These are phyloP conservation scores for Xiphydria camelus DNA, from an alignment of 2,888 invertebrate species.

Conservation along the genomic window DNA sequence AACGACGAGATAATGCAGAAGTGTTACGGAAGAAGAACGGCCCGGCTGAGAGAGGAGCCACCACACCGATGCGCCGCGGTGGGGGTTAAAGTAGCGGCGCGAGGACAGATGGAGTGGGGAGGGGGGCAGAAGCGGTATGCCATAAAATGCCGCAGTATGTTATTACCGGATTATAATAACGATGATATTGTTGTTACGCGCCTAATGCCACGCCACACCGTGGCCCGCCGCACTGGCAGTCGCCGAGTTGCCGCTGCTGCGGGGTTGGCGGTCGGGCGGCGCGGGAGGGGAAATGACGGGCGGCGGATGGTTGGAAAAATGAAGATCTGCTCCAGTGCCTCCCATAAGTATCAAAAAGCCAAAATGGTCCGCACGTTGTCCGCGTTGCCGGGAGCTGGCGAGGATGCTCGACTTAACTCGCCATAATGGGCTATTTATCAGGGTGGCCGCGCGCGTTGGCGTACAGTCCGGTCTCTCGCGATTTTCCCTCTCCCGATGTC, in stretches of 20 bases:
- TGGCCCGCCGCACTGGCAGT: neutral
- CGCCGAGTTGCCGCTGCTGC: neutral
- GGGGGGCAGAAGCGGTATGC: slow-evolving; percentile 14
- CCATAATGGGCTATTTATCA: slow-evolving; percentile 35
- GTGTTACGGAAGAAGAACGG: too few species aligned
- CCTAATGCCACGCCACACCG: slow-evolving; percentile 33
- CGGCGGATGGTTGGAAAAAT: slow-evolving; percentile 10
- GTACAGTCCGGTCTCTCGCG: too few species aligned
- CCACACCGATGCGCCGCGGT: too few species aligned
- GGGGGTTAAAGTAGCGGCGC: too few species aligned
- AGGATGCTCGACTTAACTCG: slow-evolving; percentile 21
- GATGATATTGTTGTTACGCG: slow-evolving; percentile 44
- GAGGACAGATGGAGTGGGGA: slow-evolving; percentile 3
- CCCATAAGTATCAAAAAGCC: slow-evolving; percentile 7
- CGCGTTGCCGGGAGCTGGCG: slow-evolving; percentile 14
- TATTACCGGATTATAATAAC: slow-evolving; percentile 50
- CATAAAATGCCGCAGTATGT: slow-evolving; percentile 37
- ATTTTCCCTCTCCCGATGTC: too few species aligned
- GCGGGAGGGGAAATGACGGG: neutral
- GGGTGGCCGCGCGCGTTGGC: slow-evolving; percentile 8
- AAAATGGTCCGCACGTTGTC: slow-evolving; percentile 20
- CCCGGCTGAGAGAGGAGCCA: too few species aligned
- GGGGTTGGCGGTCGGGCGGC: neutral
- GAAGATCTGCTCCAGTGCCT: slow-evolving; percentile 13
- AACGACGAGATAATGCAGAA: too few species aligned